phyloP scores from a whole-genome alignment of 2,888 invertebrate genomes.

The Taenaris catops region DNA sequence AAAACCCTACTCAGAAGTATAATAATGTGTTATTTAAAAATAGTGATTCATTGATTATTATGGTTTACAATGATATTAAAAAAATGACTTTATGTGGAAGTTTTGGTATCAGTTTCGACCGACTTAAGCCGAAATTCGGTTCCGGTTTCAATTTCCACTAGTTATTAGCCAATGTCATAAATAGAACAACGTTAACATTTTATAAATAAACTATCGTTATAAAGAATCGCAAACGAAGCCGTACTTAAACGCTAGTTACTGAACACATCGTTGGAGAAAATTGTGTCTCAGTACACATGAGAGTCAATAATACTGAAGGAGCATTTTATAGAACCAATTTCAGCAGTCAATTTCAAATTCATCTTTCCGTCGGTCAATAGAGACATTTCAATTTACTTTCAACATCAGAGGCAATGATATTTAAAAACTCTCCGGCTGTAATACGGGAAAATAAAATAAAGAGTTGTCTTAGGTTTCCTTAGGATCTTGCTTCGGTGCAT shows the following conservation, averaged over 20 bases:
- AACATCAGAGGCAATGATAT: conserved; percentile 34
- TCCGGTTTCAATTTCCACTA: too few species aligned
- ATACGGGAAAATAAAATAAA: conserved; percentile 42
- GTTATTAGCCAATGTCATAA: too few species aligned
- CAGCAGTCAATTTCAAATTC: conserved; percentile 23
- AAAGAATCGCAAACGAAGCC: not conserved
- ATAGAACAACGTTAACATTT: too few species aligned
- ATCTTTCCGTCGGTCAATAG: conserved; percentile 23
- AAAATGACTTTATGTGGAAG: too few species aligned
- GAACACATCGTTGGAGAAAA: conserved; percentile 9
- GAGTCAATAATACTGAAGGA: conserved; percentile 16
- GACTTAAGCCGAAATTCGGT: too few species aligned
- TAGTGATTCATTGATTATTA: too few species aligned
- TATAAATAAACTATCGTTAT: too few species aligned
- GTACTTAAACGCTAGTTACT: conserved; percentile 3
- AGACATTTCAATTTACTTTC: conserved; percentile 33
- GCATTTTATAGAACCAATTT: conserved; percentile 21
- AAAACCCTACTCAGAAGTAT: too few species aligned
- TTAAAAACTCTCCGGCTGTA: conserved; percentile 46
- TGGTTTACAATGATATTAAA: too few species aligned
- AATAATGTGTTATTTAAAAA: too few species aligned
- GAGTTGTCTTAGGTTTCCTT: conserved; percentile 43
- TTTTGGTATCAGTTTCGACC: too few species aligned
- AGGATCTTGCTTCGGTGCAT: conserved; percentile 57
- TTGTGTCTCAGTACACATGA: conserved; percentile 9